Evolutionary conservation across 2,888 invertebrate species (phyloP).

Genomic region (Acholoe squamosa): DNA sequence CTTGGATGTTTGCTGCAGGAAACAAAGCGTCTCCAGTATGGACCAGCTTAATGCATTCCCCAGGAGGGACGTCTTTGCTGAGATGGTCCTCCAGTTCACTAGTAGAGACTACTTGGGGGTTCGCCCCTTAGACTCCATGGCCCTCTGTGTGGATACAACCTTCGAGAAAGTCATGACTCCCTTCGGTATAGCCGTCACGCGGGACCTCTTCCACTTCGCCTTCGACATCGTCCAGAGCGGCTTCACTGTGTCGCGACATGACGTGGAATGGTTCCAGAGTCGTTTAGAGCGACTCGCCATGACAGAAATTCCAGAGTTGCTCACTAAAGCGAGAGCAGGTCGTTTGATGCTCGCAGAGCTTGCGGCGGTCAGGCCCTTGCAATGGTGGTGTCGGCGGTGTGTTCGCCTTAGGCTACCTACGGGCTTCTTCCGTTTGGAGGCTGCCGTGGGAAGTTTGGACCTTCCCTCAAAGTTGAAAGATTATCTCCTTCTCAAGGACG

Average conservation of each 20-base stretch:
- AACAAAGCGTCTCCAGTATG: slow-evolving; percentile 51
- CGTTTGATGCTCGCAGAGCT: slow-evolving; percentile 21
- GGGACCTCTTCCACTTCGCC: slow-evolving; percentile 45
- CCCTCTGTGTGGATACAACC: slow-evolving; percentile 34
- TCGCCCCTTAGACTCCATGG: not conserved
- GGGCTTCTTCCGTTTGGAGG: not conserved
- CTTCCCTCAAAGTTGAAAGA: slow-evolving; percentile 40
- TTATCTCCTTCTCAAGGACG: slow-evolving; percentile 48
- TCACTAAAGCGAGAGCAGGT: slow-evolving; percentile 20
- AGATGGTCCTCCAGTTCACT: slow-evolving; percentile 52
- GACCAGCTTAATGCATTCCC: slow-evolving; percentile 28
- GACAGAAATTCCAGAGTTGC: slow-evolving; percentile 30
- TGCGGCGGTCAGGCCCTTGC: not conserved
- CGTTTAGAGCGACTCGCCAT: slow-evolving; percentile 35
- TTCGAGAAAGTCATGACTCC: slow-evolving; percentile 57
- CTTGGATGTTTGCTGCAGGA: slow-evolving; percentile 38
- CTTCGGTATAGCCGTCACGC: slow-evolving; percentile 47
- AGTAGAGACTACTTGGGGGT: slow-evolving; percentile 39
- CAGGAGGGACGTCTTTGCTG: slow-evolving; percentile 35
- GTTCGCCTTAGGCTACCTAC: slow-evolving; percentile 1
- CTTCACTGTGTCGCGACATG: slow-evolving; percentile 10
- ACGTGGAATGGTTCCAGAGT: slow-evolving; percentile 56
- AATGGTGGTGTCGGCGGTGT: slow-evolving; percentile 54
- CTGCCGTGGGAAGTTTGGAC: not conserved
- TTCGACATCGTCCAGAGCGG: slow-evolving; percentile 35